Evolutionary conservation across 23 tunicate species (phyloP), one percentile per base, ranked within the genome.

Genomic region (Oikopleura dioica): DNA sequence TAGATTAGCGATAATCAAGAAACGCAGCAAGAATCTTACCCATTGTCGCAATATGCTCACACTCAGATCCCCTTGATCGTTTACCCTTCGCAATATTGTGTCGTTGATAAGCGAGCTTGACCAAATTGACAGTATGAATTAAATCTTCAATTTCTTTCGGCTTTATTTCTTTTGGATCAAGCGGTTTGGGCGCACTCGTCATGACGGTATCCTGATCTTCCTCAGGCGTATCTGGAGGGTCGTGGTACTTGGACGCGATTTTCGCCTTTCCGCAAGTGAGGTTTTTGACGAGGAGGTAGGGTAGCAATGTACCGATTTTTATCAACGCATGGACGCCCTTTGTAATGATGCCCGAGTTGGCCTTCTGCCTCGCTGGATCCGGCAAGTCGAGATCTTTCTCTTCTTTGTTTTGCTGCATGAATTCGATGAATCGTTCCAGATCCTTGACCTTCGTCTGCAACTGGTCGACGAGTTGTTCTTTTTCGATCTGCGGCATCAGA

Each of bases 71-170:
- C 33, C 26, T 63, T 63, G 33, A 16, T 63, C 26, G 72, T 63
- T 63, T 63, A 2, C 26, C 26, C 33, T 28, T 24, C 2, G 72
- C 72, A 23, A 63, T 12, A 63, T 63, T 63, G 29, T 23, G 29
- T 21, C 72, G 72, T 63, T 63, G 72, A 28, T 16, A 63, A 21
- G 72, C 72, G 5, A 63, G 72, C 33, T 63, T 63, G 5, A 63
- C 72, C 32, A 63, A 28, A 63, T 63, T 63, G 33, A 63, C 72
- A 2, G 72, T 63, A 63, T 63, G 72, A 63, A 63, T 63, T 28
- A 63, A 28, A 63, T 63, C 72, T 28, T 63, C 30, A 28, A 63
- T 63, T 63, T 63, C 72, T 24, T 2, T 28, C 33, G 72, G 72
- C 26, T 63, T 63, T 2, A 63, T 63, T 63, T 23, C 5, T 28